phyloP scores from a whole-genome alignment of 2,113 vertebrate species.

The Pycnonotus jocosus region DNA sequence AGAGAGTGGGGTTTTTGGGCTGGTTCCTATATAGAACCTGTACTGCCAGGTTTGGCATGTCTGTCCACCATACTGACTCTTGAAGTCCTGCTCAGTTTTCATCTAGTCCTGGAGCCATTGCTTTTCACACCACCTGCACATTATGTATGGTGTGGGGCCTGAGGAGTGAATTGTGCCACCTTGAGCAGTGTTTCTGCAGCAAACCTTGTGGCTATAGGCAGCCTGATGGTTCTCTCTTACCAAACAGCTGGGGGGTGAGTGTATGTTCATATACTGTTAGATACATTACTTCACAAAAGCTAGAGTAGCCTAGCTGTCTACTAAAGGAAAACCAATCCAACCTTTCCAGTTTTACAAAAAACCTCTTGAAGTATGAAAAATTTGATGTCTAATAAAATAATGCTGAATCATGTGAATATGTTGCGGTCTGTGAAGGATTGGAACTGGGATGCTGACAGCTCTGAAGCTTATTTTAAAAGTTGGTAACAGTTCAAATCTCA shows the following conservation, averaged over 20 bases:
- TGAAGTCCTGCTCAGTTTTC: background rate
- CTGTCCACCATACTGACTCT: background rate
- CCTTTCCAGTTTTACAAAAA: background rate
- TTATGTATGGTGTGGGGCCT: fast-evolving
- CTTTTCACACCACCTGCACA: background rate
- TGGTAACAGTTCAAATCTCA: slow-evolving; percentile 23
- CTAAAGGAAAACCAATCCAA: background rate
- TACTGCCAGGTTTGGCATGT: background rate
- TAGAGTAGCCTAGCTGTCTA: background rate
- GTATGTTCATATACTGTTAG: fast-evolving
- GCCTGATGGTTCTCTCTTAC: background rate
- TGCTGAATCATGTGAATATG: background rate
- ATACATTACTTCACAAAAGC: background rate
- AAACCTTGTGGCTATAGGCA: background rate
- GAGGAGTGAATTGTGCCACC: background rate
- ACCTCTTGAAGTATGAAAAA: background rate
- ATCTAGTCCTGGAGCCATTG: background rate
- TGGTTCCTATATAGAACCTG: background rate
- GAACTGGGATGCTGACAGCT: slow-evolving; percentile 15
- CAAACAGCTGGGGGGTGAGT: background rate
- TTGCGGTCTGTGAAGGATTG: background rate
- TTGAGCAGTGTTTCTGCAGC: background rate
- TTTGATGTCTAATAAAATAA: background rate
- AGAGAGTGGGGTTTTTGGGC: background rate
- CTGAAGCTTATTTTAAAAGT: background rate